A percentile compares a stretch with the other conserved stretches of the same genome.
Evolutionary conservation across 1,140 invertebrate species (phyloP).

Genomic region (Stegodyphus mimosarum): DNA sequence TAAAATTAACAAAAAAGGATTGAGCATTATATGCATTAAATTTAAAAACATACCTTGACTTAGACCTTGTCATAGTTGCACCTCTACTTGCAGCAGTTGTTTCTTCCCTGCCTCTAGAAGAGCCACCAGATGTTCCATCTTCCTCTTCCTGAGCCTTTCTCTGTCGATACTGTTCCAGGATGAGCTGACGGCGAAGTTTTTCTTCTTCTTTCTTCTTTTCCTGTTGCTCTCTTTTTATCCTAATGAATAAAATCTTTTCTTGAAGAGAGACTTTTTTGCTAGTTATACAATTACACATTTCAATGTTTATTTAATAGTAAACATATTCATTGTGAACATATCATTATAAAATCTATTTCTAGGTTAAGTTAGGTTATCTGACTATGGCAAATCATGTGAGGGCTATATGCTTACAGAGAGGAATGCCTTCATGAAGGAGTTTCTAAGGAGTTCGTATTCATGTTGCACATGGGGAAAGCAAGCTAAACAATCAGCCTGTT

Average conservation of each 20-base stretch:
- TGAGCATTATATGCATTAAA: background rate
- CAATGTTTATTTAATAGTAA: no score
- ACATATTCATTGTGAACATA: no score
- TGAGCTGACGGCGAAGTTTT: slow-evolving; percentile 82
- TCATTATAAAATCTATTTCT: no score
- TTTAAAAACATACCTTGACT: slow-evolving; percentile 45
- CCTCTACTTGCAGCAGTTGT: slow-evolving; percentile 19
- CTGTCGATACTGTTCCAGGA: slow-evolving; percentile 93
- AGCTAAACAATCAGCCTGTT: no score
- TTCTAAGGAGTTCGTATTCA: no score
- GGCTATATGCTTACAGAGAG: no score
- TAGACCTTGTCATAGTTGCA: slow-evolving; percentile 51
- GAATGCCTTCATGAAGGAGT: no score
- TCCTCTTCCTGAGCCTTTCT: slow-evolving; percentile 95
- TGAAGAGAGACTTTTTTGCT: no score
- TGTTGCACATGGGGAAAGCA: no score
- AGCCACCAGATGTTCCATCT: slow-evolving; percentile 56
- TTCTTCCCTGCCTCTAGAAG: slow-evolving; percentile 24
- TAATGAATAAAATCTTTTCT: slow-evolving; percentile 64
- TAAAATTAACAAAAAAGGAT: background rate
- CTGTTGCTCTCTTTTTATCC: slow-evolving; percentile 85
- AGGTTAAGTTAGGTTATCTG: no score
- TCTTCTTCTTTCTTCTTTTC: slow-evolving; percentile 91
- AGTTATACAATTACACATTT: no score
- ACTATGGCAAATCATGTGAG: no score